Evolutionary conservation across 2,113 vertebrate genomes (phyloP).

Genomic region (Sminthopsis crassicaudata): DNA sequence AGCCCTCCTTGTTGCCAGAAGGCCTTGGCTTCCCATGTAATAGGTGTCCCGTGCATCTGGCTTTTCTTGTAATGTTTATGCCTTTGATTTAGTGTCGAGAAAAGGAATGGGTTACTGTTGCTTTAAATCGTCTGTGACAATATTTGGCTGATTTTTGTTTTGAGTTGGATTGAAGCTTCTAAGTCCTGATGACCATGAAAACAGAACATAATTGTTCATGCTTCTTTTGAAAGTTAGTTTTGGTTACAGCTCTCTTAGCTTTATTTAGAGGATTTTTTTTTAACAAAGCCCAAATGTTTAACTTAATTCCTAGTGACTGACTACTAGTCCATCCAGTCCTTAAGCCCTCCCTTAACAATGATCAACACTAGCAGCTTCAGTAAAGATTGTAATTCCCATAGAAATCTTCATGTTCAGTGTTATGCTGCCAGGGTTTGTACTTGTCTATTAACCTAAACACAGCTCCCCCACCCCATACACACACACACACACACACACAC

Average conservation of each 20-base stretch:
- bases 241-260: neutral
- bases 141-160: slow-evolving; percentile 43
- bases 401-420: neutral
- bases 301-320: slow-evolving; percentile 22
- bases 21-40: neutral
- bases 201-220: slow-evolving; percentile 29
- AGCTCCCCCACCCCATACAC: neutral
- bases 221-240: slow-evolving; percentile 37
- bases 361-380: neutral
- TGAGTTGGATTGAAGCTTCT: slow-evolving; percentile 16
- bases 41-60: neutral
- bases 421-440: neutral
- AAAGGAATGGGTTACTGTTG: slow-evolving; percentile 19
- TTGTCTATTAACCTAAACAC: neutral
- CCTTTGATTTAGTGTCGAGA: neutral
- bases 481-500: neutral
- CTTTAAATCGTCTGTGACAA: slow-evolving; percentile 35
- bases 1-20: neutral
- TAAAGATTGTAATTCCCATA: neutral
- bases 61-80: slow-evolving; percentile 39
- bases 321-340: slow-evolving; percentile 1
- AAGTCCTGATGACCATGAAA: slow-evolving; percentile 46
- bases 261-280: slow-evolving; percentile 8
- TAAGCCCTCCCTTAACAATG: slow-evolving; percentile 14
- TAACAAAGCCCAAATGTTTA: slow-evolving; percentile 34